These are phyloP conservation scores for Dipodomys spectabilis DNA, from an alignment of 2,113 vertebrate species.

Conservation along the genomic window DNA sequence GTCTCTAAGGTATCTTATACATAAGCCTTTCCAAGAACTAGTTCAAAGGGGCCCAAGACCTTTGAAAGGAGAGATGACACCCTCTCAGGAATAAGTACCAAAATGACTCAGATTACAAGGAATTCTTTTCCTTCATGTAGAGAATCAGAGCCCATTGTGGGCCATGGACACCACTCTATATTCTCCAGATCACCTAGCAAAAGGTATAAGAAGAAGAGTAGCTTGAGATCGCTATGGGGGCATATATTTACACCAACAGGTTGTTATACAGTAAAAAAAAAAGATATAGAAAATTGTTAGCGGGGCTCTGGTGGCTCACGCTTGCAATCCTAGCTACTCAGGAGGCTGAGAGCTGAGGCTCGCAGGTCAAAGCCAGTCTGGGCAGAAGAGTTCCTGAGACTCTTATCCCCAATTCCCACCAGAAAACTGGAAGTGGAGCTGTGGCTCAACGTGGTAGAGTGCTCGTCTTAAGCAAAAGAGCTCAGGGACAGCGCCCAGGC, in stretches of 20 bases:
- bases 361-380: no score
- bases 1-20: not conserved
- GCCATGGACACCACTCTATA: not conserved
- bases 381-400: no score
- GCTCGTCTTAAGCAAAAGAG: no score
- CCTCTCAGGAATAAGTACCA: not conserved
- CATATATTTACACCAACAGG: not conserved
- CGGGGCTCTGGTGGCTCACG: no score
- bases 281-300: not conserved
- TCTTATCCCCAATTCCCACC: no score
- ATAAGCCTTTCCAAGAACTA: slow-evolving; percentile 1
- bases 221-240: not conserved
- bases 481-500: no score
- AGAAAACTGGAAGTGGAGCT: no score
- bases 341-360: no score
- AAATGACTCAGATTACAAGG: not conserved
- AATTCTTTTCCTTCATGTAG: not conserved
- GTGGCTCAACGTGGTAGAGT: no score
- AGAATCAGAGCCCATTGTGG: not conserved
- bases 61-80: not conserved
- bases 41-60: not conserved
- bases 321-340: no score
- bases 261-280: not conserved
- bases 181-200: not conserved
- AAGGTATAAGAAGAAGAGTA: not conserved